Conservation (phyloP, 2,888 invertebrate species). For the Apomyelois bistriatella region DNA sequence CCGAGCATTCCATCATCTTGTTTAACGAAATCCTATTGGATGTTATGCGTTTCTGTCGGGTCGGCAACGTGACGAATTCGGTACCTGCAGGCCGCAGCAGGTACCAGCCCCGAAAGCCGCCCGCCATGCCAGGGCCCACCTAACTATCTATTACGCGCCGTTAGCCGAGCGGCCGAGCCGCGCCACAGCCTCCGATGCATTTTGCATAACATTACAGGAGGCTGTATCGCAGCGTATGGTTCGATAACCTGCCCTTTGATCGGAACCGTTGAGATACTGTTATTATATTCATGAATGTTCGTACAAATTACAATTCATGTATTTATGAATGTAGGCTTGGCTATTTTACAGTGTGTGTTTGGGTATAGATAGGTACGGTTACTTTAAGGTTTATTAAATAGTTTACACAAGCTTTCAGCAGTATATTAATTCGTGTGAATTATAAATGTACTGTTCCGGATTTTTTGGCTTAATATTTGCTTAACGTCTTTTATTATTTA, state of each 20-base stretch:
- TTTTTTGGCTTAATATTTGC: too few relatives aligned
- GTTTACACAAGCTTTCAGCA: too few relatives aligned
- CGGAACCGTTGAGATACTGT: background rate
- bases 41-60: background rate
- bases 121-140: conserved; percentile 1
- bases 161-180: conserved; percentile 23
- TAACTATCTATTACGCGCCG: conserved; percentile 32
- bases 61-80: conserved; percentile 10
- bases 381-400: too few relatives aligned
- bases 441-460: too few relatives aligned
- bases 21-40: background rate
- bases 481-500: too few relatives aligned
- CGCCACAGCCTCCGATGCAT: conserved; percentile 23
- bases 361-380: too few relatives aligned
- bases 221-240: conserved; percentile 13
- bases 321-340: too few relatives aligned
- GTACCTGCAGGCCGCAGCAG: conserved; percentile 14
- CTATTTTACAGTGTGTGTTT: too few relatives aligned
- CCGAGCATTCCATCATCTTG: background rate
- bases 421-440: too few relatives aligned
- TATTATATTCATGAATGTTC: background rate
- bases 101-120: conserved; percentile 6
- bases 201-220: conserved; percentile 25
- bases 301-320: background rate
- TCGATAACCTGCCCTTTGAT: conserved; percentile 15